These are phyloP conservation scores for Neria commutata DNA, from an alignment of 2,888 invertebrate genomes.

Conservation along the genomic window DNA sequence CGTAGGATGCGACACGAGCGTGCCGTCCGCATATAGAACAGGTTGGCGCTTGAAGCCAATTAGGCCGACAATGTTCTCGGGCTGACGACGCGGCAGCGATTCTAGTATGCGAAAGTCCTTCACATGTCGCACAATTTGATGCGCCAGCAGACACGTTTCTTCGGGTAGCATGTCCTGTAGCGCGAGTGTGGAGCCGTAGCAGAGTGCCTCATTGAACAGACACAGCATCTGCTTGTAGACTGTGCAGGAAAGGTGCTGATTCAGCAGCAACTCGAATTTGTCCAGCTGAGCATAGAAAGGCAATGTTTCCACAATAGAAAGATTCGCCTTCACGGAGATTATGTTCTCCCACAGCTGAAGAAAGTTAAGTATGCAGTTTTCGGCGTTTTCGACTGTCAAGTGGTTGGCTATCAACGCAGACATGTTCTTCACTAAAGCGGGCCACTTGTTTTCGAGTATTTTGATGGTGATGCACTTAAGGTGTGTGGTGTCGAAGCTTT, in stretches of 20 bases:
- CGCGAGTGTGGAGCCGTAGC: slow-evolving; percentile 89
- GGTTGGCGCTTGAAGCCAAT: slow-evolving; percentile 56
- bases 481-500: slow-evolving; percentile 83
- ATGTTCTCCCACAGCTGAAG: slow-evolving; percentile 88
- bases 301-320: slow-evolving; percentile 87
- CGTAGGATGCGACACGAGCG: slow-evolving; percentile 25
- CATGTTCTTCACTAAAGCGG: slow-evolving; percentile 76
- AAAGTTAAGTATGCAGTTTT: slow-evolving; percentile 80
- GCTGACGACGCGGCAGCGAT: slow-evolving; percentile 58
- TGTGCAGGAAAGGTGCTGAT: slow-evolving; percentile 76
- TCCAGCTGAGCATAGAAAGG: slow-evolving; percentile 86
- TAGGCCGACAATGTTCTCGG: slow-evolving; percentile 56
- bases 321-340: slow-evolving; percentile 87
- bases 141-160: slow-evolving; percentile 85
- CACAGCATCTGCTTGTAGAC: slow-evolving; percentile 85
- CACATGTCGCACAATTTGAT: slow-evolving; percentile 83
- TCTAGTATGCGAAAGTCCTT: slow-evolving; percentile 77
- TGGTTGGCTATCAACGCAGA: slow-evolving; percentile 50
- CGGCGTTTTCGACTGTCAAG: slow-evolving; percentile 61
- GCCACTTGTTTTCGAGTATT: slow-evolving; percentile 85
- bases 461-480: slow-evolving; percentile 86
- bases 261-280: slow-evolving; percentile 75
- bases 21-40: slow-evolving; percentile 42
- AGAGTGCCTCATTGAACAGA: slow-evolving; percentile 86
- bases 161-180: slow-evolving; percentile 86